A percentile compares a stretch with the other conserved stretches of the same genome.
Evolutionary conservation across 2,888 invertebrate species (phyloP).

Genomic region (Coenonympha glycerion): DNA sequence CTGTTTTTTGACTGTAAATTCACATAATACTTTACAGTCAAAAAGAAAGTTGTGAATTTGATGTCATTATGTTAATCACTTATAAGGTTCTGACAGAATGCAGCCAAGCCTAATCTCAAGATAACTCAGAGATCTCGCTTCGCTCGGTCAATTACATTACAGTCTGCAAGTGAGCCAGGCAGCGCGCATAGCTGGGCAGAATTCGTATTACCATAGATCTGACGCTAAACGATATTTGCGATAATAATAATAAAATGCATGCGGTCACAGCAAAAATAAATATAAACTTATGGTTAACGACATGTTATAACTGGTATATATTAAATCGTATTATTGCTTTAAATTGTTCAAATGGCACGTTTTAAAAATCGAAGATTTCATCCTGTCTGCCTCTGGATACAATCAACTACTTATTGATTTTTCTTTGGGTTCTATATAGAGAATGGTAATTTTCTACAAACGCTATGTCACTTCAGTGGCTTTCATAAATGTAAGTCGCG

Average conservation of each 20-base stretch:
- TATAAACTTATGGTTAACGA: conserved; percentile 23
- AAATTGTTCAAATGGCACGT: not conserved
- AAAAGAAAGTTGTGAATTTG: too few species aligned
- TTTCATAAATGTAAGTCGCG: too few species aligned
- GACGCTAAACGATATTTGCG: conserved; percentile 20
- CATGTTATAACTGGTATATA: conserved; percentile 1
- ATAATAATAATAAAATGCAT: conserved; percentile 22
- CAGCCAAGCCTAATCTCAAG: too few species aligned
- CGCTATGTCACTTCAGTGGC: too few species aligned
- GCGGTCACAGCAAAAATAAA: conserved; percentile 36
- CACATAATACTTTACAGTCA: too few species aligned
- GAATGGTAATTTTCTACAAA: too few species aligned
- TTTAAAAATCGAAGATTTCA: not conserved
- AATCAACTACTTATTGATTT: too few species aligned
- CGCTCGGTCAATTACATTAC: conserved; percentile 7
- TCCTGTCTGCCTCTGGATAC: not conserved
- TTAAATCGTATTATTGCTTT: conserved; percentile 4
- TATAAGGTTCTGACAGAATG: too few species aligned
- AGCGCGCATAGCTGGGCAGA: conserved; percentile 9
- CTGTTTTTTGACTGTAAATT: too few species aligned
- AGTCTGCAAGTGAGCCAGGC: conserved; percentile 10
- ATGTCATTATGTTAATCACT: too few species aligned
- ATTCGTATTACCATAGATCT: conserved; percentile 17
- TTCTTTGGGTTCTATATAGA: too few species aligned
- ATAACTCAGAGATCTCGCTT: not conserved